A percentile compares a stretch with the other conserved stretches of the same genome.
These are phyloP conservation scores for Agonopterix alstromeriana DNA, from an alignment of 2,888 invertebrate species.

Conservation along the genomic window DNA sequence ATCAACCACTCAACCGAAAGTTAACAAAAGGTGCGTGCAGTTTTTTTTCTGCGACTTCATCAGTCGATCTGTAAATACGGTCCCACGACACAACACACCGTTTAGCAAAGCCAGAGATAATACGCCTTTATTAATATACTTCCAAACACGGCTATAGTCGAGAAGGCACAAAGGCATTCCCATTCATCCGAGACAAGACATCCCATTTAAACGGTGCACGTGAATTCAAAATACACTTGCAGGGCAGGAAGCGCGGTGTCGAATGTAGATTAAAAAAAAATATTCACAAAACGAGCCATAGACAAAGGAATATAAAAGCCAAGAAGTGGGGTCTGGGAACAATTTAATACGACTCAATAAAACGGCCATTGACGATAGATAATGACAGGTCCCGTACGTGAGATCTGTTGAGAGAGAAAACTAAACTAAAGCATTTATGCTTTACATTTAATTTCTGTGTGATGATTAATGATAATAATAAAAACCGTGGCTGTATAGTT, in stretches of 20 bases:
- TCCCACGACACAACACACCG: conserved; percentile 45
- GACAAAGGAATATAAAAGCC: conserved; percentile 42
- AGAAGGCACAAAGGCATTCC: conserved; percentile 71
- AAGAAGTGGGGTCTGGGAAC: conserved; percentile 40
- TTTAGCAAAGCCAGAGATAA: conserved; percentile 42
- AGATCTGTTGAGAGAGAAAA: background rate
- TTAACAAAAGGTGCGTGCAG: conserved; percentile 8
- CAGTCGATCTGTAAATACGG: conserved; percentile 18
- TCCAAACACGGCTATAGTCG: conserved; percentile 57
- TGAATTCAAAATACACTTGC: conserved; percentile 50
- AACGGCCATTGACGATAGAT: conserved; percentile 14
- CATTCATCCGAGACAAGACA: conserved; percentile 39
- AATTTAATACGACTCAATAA: conserved; percentile 21
- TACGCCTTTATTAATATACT: conserved; percentile 52
- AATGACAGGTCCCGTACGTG: conserved; percentile 15
- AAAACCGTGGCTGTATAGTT: no score
- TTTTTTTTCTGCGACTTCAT: conserved; percentile 17
- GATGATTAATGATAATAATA: no score
- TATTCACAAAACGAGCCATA: conserved; percentile 36
- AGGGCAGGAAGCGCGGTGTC: conserved; percentile 72
- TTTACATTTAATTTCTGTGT: no score
- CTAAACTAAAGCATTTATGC: no score
- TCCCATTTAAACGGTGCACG: conserved; percentile 34
- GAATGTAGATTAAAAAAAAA: conserved; percentile 48
- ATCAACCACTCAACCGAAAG: background rate